Evolutionary conservation across 2,888 invertebrate species (phyloP).

Genomic region (Fabriciana adippe): DNA sequence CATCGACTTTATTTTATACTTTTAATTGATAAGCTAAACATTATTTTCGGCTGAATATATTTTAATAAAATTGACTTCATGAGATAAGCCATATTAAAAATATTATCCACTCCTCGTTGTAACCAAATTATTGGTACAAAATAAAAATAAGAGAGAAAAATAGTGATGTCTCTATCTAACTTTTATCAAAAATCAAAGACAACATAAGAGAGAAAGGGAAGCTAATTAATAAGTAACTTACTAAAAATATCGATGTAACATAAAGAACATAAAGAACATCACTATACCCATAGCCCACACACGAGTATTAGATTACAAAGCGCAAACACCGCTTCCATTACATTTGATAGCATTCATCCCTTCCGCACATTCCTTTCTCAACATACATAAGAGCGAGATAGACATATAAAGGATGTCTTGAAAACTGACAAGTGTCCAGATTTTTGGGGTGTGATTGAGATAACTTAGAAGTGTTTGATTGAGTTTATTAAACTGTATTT

Average conservation of each 20-base stretch:
- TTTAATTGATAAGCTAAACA: too few relatives aligned
- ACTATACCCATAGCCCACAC: constrained; percentile 55
- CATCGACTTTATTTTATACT: too few relatives aligned
- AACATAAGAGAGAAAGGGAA: background rate
- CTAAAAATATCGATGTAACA: constrained; percentile 27
- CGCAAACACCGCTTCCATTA: constrained; percentile 48
- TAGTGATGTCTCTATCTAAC: too few relatives aligned
- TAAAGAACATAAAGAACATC: constrained; percentile 39
- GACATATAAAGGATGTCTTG: constrained; percentile 53
- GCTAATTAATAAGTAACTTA: background rate
- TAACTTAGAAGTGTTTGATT: constrained; percentile 39
- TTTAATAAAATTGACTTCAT: too few relatives aligned
- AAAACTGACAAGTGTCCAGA: constrained; percentile 65
- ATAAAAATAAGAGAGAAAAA: too few relatives aligned
- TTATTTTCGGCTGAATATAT: too few relatives aligned
- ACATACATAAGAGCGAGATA: constrained; percentile 44
- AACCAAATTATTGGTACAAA: too few relatives aligned
- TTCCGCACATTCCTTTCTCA: constrained; percentile 37
- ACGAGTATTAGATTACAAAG: constrained; percentile 73
- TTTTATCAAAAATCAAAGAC: background rate
- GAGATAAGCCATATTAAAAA: too few relatives aligned
- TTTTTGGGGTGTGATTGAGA: constrained; percentile 49
- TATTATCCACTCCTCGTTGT: too few relatives aligned
- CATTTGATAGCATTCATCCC: constrained; percentile 45
- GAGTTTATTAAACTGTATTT: constrained; percentile 14